A percentile compares a stretch with the other conserved stretches of the same genome.
phyloP scores from a whole-genome alignment of 2,888 invertebrate genomes.

The Ophioninae sp. region DNA sequence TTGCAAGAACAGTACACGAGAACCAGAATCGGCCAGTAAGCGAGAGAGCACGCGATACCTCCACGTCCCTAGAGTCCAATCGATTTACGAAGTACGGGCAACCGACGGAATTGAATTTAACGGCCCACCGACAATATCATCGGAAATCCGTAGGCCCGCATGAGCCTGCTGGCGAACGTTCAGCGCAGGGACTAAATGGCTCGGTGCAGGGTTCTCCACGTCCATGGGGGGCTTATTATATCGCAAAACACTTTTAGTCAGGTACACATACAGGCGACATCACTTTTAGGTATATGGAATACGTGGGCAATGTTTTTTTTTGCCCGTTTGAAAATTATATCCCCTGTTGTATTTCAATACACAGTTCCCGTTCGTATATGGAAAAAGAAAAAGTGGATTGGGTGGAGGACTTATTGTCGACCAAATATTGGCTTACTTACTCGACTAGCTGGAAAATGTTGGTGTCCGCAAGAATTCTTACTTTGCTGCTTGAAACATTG shows the following conservation, averaged over 20 bases:
- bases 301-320: background rate
- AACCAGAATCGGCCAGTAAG: conserved; percentile 6
- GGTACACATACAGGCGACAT: background rate
- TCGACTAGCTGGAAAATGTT: too few relatives aligned
- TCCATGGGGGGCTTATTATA: background rate
- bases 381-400: too few relatives aligned
- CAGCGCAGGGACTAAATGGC: conserved; percentile 1
- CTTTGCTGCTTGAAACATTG: too few relatives aligned
- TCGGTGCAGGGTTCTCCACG: conserved; percentile 46
- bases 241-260: background rate
- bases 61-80: conserved; percentile 33
- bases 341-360: too few relatives aligned
- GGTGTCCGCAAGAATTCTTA: too few relatives aligned
- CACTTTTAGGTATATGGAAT: background rate
- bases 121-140: conserved; percentile 22
- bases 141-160: conserved; percentile 8
- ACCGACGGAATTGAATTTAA: conserved; percentile 45
- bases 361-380: too few relatives aligned
- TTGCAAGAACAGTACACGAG: conserved; percentile 27
- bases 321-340: background rate
- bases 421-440: too few relatives aligned
- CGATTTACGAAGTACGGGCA: conserved; percentile 21
- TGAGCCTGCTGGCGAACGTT: conserved; percentile 1
- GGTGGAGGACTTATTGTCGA: too few relatives aligned
- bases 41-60: conserved; percentile 1